phyloP scores from a whole-genome alignment of 2,113 vertebrate genomes.

The Colinus virginianus region DNA sequence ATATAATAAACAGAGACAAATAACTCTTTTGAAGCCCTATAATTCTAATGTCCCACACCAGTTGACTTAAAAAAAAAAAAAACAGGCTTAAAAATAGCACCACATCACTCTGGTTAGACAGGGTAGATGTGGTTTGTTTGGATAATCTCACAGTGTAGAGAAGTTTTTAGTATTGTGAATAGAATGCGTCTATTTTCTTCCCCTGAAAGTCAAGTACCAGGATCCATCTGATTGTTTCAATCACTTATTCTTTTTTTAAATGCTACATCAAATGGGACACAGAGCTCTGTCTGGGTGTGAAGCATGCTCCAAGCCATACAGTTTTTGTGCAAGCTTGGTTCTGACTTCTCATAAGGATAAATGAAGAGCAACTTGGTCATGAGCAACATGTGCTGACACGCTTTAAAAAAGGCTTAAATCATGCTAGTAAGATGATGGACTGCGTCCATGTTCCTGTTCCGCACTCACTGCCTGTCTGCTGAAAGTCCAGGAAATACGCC shows the following conservation, averaged over 20 bases:
- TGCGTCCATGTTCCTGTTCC: neutral
- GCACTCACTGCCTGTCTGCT: neutral
- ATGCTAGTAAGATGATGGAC: neutral
- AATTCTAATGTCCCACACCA: slow-evolving; percentile 60
- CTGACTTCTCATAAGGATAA: neutral
- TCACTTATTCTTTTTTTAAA: slow-evolving; percentile 38
- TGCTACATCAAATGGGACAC: neutral
- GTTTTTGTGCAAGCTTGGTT: neutral
- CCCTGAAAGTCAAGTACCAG: neutral
- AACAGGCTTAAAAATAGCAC: slow-evolving; percentile 70
- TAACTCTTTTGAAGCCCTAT: slow-evolving; percentile 68
- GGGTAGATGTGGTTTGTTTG: slow-evolving; percentile 56
- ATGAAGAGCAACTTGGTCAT: neutral
- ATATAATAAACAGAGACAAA: slow-evolving; percentile 82
- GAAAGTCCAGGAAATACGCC: accelerated
- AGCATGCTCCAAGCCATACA: neutral
- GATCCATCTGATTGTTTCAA: neutral
- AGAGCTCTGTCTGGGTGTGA: neutral
- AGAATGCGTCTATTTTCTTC: slow-evolving; percentile 37
- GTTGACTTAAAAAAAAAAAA: slow-evolving; percentile 62
- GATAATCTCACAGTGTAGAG: slow-evolving; percentile 22
- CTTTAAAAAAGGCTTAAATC: neutral
- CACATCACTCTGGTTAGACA: slow-evolving; percentile 55
- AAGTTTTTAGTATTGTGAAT: slow-evolving; percentile 42
- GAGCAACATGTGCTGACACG: neutral